phyloP scores from a whole-genome alignment of 2,797 vertebrate genomes.

The Oreochromis mossambicus region DNA sequence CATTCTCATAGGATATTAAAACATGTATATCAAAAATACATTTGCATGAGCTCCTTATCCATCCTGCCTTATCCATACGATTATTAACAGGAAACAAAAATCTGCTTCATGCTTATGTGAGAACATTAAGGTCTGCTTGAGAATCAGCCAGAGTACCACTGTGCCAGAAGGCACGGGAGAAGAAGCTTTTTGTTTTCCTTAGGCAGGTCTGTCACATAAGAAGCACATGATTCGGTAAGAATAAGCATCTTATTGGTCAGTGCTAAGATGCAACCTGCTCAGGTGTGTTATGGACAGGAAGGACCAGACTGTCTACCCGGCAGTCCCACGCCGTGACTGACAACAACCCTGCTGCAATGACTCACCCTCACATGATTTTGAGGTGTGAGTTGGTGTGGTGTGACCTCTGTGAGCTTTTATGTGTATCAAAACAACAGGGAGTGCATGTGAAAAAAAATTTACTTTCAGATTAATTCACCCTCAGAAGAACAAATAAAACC shows the following conservation, averaged over 20 bases:
- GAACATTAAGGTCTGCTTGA: background rate
- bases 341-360: background rate
- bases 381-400: background rate
- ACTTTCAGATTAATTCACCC: background rate
- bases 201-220: slow-evolving; percentile 1
- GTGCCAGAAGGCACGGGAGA: accelerated
- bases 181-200: background rate
- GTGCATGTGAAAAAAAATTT: background rate
- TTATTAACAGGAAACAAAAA: background rate
- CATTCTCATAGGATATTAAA: background rate
- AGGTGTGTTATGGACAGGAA: slow-evolving; percentile 44
- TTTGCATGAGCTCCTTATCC: background rate
- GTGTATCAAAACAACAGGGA: background rate
- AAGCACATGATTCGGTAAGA: background rate
- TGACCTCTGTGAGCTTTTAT: background rate
- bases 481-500: background rate
- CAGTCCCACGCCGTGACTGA: slow-evolving; percentile 8
- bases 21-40: background rate
- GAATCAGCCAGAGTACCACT: background rate
- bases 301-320: slow-evolving; percentile 56
- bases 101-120: background rate
- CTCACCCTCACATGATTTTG: slow-evolving; percentile 36
- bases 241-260: background rate
- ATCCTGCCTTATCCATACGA: background rate
- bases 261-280: background rate